Evolutionary conservation across 2,888 invertebrate genomes (phyloP).

Genomic region (Cremastinae sp.): DNA sequence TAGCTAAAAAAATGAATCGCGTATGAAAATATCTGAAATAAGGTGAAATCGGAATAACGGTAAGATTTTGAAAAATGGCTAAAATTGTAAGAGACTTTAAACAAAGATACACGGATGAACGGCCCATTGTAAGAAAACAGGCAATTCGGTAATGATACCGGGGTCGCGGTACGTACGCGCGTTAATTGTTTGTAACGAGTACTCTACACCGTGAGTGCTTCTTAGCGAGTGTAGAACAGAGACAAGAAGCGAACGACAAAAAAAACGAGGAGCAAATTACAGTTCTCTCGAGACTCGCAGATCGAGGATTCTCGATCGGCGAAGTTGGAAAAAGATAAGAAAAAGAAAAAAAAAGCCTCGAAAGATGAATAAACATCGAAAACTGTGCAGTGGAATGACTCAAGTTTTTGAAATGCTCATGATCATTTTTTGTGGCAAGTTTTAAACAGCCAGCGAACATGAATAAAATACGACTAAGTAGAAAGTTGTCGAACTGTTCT

Average conservation of each 20-base stretch:
- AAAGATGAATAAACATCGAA: conserved; percentile 3
- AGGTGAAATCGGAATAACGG: background rate
- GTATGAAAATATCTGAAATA: too few relatives aligned
- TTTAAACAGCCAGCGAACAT: background rate
- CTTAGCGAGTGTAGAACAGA: conserved; percentile 18
- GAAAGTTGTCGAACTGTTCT: conserved; percentile 2
- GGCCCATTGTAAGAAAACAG: conserved; percentile 47
- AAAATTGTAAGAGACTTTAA: conserved; percentile 5
- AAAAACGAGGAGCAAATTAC: conserved; percentile 20
- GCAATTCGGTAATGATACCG: conserved; percentile 60
- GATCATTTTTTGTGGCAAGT: background rate
- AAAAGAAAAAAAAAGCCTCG: background rate
- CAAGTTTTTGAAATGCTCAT: conserved; percentile 8
- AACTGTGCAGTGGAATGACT: conserved; percentile 15
- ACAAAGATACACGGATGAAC: conserved; percentile 26
- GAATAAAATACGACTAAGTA: background rate
- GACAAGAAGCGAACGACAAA: conserved; percentile 4
- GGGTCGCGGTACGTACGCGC: conserved; percentile 61
- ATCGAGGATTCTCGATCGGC: conserved; percentile 30
- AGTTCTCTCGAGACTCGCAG: conserved; percentile 39
- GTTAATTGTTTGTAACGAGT: conserved; percentile 62
- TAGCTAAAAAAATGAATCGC: too few relatives aligned
- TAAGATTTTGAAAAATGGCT: too few relatives aligned
- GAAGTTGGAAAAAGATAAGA: conserved; percentile 33
- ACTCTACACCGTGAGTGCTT: conserved; percentile 40